Base-by-base conservation (phyloP, 2,113 vertebrate genomes). In the Saguinus midas region DNA sequence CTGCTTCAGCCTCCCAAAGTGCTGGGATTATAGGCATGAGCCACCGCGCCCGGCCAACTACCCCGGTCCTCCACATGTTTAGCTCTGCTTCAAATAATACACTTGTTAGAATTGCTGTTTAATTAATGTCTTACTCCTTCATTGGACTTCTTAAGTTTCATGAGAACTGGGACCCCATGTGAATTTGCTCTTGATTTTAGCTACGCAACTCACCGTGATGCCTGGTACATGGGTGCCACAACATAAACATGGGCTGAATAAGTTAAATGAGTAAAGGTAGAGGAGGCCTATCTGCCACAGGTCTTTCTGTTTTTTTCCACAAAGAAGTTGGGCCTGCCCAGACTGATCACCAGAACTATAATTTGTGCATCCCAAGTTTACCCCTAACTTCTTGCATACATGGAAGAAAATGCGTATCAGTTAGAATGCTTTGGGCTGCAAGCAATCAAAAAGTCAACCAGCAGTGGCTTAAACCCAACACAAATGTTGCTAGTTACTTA, bases 111-210 rank as follows among this genome's bases (percentile, higher is more conserved):
- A 48, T 29, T 70, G 35, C 73, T 68, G 1, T 50, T 73, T 43
- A 70, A 29, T 70, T 64, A 55, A 55, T 43, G 25, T 66, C 75
- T 78, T 78, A 23, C 0, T 66, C 57, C n/a, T 6, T 87, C 75
- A 43, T 14, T 89, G 79, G 40, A 80, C 17, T 75, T 79, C 13
- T 21, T 85, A 57, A 52, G 61, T 52, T 64, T 90, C 70, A 43
- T 6, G 70, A 91, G 48, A 93, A 83, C 95, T 17, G 37, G 21
- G 70, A 43, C 17, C 5, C 4, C 40, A 14, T 72, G 13, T 68
- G 23, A 18, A 45, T 96, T 93, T 95, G 76, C 85, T 86, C 55
- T 84, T 93, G 58, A n/a, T 68, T 87, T 84, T 88, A 82, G 85
- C 55, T 8, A 35, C 0, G 48, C 17, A 14, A 5, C 85, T 92